phyloP scores from a whole-genome alignment of 2,888 invertebrate species.

The Watsonalla binaria region DNA sequence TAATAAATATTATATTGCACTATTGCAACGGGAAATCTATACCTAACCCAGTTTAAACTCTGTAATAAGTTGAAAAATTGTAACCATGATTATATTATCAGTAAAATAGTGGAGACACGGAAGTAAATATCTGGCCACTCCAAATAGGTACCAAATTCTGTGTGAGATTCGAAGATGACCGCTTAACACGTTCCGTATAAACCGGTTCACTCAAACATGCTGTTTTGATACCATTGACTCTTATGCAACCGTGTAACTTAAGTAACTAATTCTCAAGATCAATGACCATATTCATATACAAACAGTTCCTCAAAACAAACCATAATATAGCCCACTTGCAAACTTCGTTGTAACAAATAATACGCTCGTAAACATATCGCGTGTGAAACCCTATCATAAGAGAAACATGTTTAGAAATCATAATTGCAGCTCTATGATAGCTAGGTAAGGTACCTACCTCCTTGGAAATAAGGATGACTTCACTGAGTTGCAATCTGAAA shows the following conservation, averaged over 20 bases:
- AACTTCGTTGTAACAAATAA: too few species aligned
- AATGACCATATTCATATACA: constrained; percentile 20
- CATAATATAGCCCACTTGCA: too few species aligned
- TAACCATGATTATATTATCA: too few species aligned
- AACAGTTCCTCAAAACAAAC: neutral
- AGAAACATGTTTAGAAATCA: constrained; percentile 1
- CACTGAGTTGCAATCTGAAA: neutral
- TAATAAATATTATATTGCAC: too few species aligned
- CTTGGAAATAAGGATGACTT: neutral
- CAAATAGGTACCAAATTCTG: neutral
- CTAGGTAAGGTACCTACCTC: too few species aligned
- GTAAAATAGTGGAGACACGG: too few species aligned
- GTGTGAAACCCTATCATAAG: neutral
- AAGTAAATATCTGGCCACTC: neutral
- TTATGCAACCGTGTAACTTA: constrained; percentile 66
- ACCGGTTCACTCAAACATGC: constrained; percentile 66
- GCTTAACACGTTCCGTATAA: constrained; percentile 72
- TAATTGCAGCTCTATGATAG: neutral
- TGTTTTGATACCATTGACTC: constrained; percentile 42
- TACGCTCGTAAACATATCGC: too few species aligned
- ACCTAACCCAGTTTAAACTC: too few species aligned
- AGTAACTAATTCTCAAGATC: constrained; percentile 49
- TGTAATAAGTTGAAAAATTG: too few species aligned
- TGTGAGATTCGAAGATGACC: constrained; percentile 51
- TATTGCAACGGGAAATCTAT: too few species aligned